These are phyloP conservation scores for Dynastes tityus DNA, from an alignment of 2,888 invertebrate genomes.

Conservation along the genomic window DNA sequence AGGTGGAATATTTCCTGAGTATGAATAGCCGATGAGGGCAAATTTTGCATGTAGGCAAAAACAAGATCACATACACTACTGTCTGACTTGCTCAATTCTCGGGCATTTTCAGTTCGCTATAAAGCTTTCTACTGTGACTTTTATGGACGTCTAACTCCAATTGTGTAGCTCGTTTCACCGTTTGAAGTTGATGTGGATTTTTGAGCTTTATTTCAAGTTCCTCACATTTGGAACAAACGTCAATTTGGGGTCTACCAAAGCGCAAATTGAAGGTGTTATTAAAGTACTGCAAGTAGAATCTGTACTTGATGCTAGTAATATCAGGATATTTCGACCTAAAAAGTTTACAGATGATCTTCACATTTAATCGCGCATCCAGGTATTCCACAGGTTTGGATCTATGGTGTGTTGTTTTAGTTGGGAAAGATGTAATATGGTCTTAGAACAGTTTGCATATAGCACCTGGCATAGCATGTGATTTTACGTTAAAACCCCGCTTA, in stretches of 20 bases:
- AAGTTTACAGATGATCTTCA: neutral
- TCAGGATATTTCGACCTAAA: constrained; percentile 49
- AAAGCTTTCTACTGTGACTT: constrained; percentile 56
- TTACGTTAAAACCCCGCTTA: too few relatives aligned
- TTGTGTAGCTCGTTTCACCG: constrained; percentile 52
- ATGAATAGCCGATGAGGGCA: constrained; percentile 54
- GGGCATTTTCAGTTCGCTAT: constrained; percentile 49
- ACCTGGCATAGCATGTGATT: neutral
- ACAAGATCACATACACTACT: constrained; percentile 49
- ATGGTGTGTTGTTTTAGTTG: neutral
- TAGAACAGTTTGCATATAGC: neutral
- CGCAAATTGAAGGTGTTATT: constrained; percentile 50
- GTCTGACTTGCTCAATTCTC: constrained; percentile 42
- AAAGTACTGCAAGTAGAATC: constrained; percentile 51
- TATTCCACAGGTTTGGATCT: neutral
- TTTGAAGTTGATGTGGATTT: constrained; percentile 44
- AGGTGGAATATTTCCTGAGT: constrained; percentile 58
- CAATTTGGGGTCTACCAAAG: constrained; percentile 49
- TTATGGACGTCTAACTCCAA: constrained; percentile 55
- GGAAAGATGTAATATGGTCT: neutral
- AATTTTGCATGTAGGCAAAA: constrained; percentile 57
- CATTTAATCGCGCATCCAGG: neutral
- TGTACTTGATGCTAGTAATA: constrained; percentile 48
- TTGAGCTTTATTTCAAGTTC: constrained; percentile 48
- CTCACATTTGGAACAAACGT: constrained; percentile 51